Conservation (phyloP, 2,113 vertebrate species). For the Passer domesticus region DNA sequence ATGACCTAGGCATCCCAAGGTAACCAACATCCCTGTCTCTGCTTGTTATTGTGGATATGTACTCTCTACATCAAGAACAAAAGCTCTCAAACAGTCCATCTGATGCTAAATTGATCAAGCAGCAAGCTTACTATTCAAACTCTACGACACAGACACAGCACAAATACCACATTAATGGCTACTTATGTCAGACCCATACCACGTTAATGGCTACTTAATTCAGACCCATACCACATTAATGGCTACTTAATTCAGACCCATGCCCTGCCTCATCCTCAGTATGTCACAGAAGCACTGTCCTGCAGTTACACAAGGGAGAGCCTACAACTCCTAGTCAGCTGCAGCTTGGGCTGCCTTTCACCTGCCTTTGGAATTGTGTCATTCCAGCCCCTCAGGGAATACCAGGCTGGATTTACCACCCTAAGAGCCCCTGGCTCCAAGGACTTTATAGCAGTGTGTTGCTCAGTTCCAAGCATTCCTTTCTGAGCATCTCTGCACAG, state of each 20-base stretch:
- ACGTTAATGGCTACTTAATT: background rate
- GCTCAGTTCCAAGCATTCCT: constrained; percentile 72
- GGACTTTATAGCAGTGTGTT: background rate
- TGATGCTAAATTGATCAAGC: background rate
- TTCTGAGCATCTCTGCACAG: constrained; percentile 78
- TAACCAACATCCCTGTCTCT: background rate
- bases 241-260: background rate
- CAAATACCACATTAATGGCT: background rate
- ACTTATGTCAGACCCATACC: background rate
- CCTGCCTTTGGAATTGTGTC: background rate
- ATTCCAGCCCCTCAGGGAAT: background rate
- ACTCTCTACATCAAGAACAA: background rate
- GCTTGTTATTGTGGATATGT: background rate
- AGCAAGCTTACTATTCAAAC: background rate
- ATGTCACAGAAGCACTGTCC: background rate
- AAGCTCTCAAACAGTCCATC: background rate
- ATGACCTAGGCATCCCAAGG: background rate
- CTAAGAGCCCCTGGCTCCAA: background rate
- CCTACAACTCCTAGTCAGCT: background rate
- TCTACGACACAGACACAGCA: background rate
- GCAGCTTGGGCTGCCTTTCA: background rate
- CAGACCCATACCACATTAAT: background rate
- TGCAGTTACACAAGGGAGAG: background rate
- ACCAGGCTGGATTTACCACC: background rate
- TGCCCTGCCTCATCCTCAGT: background rate